These are phyloP conservation scores for Athene noctua DNA, from an alignment of 2,113 vertebrate species.

Conservation along the genomic window DNA sequence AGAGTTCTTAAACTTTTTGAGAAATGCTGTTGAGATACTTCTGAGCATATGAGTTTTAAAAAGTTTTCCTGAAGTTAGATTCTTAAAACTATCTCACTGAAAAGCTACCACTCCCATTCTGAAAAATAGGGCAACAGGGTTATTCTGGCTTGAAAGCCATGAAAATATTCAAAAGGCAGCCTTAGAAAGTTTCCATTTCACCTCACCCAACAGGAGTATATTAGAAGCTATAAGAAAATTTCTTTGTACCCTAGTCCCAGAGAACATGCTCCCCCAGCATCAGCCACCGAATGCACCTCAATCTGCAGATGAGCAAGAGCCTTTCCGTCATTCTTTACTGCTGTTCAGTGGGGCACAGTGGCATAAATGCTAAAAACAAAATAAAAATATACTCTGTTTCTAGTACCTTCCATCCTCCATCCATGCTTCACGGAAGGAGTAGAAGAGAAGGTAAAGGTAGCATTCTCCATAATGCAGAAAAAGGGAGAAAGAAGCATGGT, in stretches of 20 bases:
- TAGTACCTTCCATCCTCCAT: background rate
- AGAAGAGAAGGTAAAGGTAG: background rate
- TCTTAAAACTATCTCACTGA: background rate
- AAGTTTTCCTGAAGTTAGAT: background rate
- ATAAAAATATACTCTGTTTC: background rate
- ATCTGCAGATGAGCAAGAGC: background rate
- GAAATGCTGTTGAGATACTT: background rate
- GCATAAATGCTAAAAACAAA: background rate
- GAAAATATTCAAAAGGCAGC: background rate
- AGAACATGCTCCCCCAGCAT: background rate
- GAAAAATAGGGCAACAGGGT: background rate
- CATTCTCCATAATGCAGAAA: background rate
- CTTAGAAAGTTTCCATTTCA: background rate
- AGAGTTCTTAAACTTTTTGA: background rate
- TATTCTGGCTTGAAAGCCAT: background rate
- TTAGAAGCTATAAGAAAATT: background rate
- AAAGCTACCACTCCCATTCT: background rate
- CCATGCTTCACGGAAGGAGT: background rate
- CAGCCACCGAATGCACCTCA: rapidly evolving
- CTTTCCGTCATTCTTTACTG: background rate
- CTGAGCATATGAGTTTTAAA: background rate
- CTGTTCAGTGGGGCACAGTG: background rate
- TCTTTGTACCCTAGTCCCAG: background rate
- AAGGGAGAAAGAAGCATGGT: background rate
- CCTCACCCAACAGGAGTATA: background rate